phyloP scores from a whole-genome alignment of 2,888 invertebrate species.

The Junonia oenone region DNA sequence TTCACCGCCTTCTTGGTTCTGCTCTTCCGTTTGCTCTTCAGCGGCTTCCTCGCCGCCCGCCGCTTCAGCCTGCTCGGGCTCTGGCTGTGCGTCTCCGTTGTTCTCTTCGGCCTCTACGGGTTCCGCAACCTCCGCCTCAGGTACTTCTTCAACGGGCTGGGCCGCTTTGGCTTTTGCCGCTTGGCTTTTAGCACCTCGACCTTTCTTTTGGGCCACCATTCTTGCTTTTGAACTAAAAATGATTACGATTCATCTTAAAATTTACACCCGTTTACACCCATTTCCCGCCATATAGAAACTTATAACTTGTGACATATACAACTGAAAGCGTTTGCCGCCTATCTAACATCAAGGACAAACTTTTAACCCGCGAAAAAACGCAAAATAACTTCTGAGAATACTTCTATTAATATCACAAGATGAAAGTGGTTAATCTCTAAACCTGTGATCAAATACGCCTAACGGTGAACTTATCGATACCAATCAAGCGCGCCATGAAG shows the following conservation, averaged over 20 bases:
- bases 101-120: constrained; percentile 51
- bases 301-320: constrained; percentile 22
- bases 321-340: constrained; percentile 49
- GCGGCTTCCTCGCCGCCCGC: constrained; percentile 34
- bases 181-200: constrained; percentile 66
- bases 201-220: constrained; percentile 72
- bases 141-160: constrained; percentile 30
- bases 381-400: constrained; percentile 18
- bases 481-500: constrained; percentile 60
- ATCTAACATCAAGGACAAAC: constrained; percentile 59
- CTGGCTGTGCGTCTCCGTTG: constrained; percentile 54
- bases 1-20: constrained; percentile 44
- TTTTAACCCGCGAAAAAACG: constrained; percentile 47
- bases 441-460: constrained; percentile 20
- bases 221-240: constrained; percentile 33
- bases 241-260: neutral
- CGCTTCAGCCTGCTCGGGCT: constrained; percentile 37
- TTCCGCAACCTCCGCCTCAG: constrained; percentile 28
- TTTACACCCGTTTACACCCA: constrained; percentile 25
- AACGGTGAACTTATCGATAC: constrained; percentile 50
- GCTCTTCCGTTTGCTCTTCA: constrained; percentile 35
- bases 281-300: constrained; percentile 57
- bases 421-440: neutral
- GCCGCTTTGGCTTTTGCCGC: constrained; percentile 57
- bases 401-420: neutral